Evolutionary conservation across 2,888 invertebrate genomes (phyloP).

Genomic region (Aspidiotus rigidus): DNA sequence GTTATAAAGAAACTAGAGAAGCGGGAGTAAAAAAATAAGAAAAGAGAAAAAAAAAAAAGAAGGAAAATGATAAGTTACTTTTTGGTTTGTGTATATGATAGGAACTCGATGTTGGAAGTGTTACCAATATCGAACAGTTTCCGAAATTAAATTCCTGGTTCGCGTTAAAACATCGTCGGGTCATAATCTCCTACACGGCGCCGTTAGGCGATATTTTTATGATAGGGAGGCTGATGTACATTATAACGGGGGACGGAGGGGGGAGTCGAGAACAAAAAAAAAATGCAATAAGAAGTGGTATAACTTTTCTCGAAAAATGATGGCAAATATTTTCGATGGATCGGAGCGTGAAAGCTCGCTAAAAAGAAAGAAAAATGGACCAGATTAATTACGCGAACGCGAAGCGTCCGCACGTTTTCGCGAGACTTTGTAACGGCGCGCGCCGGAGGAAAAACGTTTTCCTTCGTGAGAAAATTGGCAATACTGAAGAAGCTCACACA

Average conservation of each 20-base stretch:
- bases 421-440: background rate
- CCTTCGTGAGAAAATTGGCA: constrained; percentile 2
- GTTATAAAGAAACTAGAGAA: background rate
- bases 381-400: background rate
- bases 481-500: constrained; percentile 18
- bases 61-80: background rate
- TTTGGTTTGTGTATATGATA: background rate
- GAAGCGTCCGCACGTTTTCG: background rate
- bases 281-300: no score
- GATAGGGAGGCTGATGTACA: no score
- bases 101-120: background rate
- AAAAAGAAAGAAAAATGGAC: no score
- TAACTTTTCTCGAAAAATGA: background rate
- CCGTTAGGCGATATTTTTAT: no score
- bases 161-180: background rate
- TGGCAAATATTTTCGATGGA: background rate
- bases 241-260: no score
- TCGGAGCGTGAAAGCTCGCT: no score
- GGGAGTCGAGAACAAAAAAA: no score
- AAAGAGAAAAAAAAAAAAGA: background rate
- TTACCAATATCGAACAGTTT: background rate
- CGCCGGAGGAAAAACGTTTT: background rate
- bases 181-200: background rate
- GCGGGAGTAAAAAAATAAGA: background rate
- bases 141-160: background rate